Percentiles rank a stretch among this genome's conserved stretches.
phyloP scores from a whole-genome alignment of 1,140 invertebrate genomes.

The Drosophila funebris region DNA sequence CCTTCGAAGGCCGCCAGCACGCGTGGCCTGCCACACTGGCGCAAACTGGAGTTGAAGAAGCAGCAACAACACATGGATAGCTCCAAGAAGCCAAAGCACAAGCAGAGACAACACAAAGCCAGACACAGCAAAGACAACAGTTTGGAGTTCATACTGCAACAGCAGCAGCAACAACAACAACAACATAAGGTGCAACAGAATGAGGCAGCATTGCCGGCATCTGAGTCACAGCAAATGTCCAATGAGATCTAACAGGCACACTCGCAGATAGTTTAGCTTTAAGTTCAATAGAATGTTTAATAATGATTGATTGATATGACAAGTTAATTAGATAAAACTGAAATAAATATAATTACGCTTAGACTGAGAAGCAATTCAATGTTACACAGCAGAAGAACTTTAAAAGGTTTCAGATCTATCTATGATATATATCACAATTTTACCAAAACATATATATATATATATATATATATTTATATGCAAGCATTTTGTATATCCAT shows the following conservation, averaged over 20 bases:
- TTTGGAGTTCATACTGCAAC: conserved; percentile 4
- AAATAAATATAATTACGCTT: conserved; percentile 21
- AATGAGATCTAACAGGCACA: conserved; percentile 50
- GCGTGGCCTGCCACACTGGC: conserved; percentile 52
- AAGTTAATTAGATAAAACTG: conserved; percentile 11
- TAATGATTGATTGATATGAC: conserved; percentile 1
- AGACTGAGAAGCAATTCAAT: conserved; percentile 25
- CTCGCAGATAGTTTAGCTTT: neutral
- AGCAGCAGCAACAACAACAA: conserved; percentile 8
- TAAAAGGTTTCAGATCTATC: too few species aligned
- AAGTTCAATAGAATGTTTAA: conserved; percentile 13
- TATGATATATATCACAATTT: too few species aligned
- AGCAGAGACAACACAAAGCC: neutral
- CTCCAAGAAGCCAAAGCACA: conserved; percentile 1
- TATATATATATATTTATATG: too few species aligned
- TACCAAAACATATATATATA: too few species aligned
- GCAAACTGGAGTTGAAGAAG: conserved; percentile 40
- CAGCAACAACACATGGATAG: neutral
- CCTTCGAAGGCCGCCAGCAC: conserved; percentile 2
- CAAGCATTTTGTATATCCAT: too few species aligned
- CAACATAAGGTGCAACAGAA: conserved; percentile 2
- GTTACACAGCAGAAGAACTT: too few species aligned
- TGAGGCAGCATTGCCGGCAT: neutral
- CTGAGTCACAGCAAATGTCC: conserved; percentile 25
- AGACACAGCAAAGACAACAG: conserved; percentile 31